A percentile compares a stretch with the other conserved stretches of the same genome.
phyloP scores from a whole-genome alignment of 2,797 vertebrate species.

The Rallus crepitans region DNA sequence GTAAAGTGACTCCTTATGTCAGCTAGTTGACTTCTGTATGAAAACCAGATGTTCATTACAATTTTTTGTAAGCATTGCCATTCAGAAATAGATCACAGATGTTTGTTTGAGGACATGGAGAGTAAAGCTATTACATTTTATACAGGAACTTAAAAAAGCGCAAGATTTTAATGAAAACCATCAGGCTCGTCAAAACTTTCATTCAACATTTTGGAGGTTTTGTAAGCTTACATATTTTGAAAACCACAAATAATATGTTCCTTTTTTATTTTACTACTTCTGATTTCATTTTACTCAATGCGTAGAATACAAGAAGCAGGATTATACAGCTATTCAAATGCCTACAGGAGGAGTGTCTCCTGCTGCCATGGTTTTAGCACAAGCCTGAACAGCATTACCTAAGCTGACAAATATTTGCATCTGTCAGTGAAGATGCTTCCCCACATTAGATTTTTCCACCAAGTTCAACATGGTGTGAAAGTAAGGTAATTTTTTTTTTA shows the following conservation, averaged over 20 bases:
- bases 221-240: neutral
- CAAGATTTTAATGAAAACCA: neutral
- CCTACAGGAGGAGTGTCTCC: neutral
- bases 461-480: neutral
- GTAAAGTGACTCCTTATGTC: neutral
- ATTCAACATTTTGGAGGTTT: neutral
- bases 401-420: accelerated
- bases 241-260: neutral
- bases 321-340: neutral
- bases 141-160: neutral
- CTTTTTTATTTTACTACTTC: neutral
- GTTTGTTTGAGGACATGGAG: neutral
- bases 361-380: neutral
- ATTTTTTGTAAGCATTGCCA: neutral
- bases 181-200: neutral
- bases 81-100: neutral
- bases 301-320: neutral
- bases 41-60: neutral
- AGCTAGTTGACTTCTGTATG: neutral
- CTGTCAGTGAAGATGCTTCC: neutral
- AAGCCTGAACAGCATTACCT: neutral
- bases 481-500: neutral
- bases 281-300: neutral
- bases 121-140: neutral
- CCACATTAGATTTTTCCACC: neutral